Percentiles rank a stretch among this genome's conserved stretches.
phyloP scores from a whole-genome alignment of 2,113 vertebrate species.

The Tauraco erythrolophus region DNA sequence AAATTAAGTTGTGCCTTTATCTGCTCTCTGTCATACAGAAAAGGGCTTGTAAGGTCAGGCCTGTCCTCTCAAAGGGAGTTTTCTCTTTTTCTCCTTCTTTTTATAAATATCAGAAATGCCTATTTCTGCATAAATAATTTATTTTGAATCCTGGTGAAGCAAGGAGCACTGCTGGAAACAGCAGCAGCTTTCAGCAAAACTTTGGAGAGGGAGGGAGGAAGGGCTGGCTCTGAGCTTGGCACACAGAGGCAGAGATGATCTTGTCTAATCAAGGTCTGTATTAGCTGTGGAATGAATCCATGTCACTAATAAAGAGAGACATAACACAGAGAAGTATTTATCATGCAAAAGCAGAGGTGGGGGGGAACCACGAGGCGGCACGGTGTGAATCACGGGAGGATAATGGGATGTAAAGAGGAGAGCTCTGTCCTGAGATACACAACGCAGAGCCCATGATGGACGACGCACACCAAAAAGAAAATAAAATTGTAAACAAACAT shows the following conservation, averaged over 20 bases:
- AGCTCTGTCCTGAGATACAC: not conserved
- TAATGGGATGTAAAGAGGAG: not conserved
- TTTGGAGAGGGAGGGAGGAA: not conserved
- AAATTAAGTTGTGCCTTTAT: not conserved
- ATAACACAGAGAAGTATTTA: not conserved
- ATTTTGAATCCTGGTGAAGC: not conserved
- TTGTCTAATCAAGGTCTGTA: constrained; percentile 5
- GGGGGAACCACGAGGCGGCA: not conserved
- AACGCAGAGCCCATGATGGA: accelerated
- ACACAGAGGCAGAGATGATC: not conserved
- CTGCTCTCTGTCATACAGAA: not conserved
- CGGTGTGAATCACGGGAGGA: not conserved
- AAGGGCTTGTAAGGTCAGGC: not conserved
- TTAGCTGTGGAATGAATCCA: constrained; percentile 5
- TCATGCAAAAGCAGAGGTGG: not conserved
- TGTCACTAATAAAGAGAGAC: not conserved
- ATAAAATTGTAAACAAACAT: not conserved
- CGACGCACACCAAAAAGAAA: too few species aligned
- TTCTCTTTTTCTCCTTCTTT: not conserved
- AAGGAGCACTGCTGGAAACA: constrained; percentile 13
- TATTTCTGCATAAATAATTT: constrained; percentile 7
- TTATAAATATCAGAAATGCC: constrained; percentile 14
- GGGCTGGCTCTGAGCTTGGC: not conserved
- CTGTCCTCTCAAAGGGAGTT: not conserved
- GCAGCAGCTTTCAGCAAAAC: constrained; percentile 15